Evolutionary conservation across 2,797 vertebrate species (phyloP), one percentile per base, ranked within the genome.

Genomic region (Tarsius wallacei): DNA sequence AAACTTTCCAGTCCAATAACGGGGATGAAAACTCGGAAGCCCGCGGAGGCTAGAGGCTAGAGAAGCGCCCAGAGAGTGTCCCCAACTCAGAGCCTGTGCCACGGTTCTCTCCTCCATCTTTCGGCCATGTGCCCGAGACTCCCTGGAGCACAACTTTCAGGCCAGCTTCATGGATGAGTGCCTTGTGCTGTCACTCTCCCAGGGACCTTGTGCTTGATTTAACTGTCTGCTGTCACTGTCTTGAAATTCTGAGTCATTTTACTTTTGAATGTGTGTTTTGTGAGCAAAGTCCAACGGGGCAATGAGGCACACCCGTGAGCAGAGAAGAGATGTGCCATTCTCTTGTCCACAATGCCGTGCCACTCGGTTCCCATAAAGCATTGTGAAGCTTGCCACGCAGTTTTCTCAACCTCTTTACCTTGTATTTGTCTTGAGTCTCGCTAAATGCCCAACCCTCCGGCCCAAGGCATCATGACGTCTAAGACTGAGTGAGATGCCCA

Each of bases 321-420:
- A 14, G 68, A 36, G 17, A 31, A 24, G 33, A 73, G 24, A 26
- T 7, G 15, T 1, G 9, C 42, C 2, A 4, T 0, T 5, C 10
- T 2, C 26, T 3, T 10, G 19, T 17, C 31, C 1, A 9, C 16
- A 28, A 22, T 1, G 26, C 53, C 12, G 1, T 3, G 14, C 28
- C 14, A 14, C 26, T 6, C 0, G 3, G 4, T 17, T 22, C 19
- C 3, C 57, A 26, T 0, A 2, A 0, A 12, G 28, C 31, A 21
- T 11, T 26, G 31, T 1, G 24, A 49, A 7, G 19, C 24, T n/a
- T 10, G 2, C 47, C 1, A 5, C 0, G 0, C 0, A 11, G 68
- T 15, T 26, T 28, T 42, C 31, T 3, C 1, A 24, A 7, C 31
- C 31, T 2, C 0, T 21, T 59, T 1, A 33, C 42, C 15, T 53